phyloP scores from a whole-genome alignment of 2,888 invertebrate species.

The Pasiphila rectangulata region DNA sequence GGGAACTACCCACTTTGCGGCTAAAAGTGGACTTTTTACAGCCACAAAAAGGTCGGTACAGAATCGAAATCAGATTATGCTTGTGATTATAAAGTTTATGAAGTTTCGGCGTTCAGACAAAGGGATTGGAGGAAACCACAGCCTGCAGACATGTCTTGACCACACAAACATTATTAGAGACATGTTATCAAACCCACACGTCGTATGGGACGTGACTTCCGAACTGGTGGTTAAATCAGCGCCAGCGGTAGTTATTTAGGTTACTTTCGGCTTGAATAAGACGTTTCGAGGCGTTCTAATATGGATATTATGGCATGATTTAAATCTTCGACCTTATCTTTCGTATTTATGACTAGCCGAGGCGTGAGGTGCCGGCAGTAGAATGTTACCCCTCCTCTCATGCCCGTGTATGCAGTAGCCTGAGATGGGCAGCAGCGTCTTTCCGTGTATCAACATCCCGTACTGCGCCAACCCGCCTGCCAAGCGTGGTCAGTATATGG shows the following conservation, averaged over 20 bases:
- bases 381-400: too few species aligned
- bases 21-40: conserved; percentile 61
- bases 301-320: too few species aligned
- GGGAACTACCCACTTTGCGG: conserved; percentile 43
- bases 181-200: conserved; percentile 47
- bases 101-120: conserved; percentile 60
- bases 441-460: too few species aligned
- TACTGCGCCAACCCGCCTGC: too few species aligned
- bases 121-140: conserved; percentile 51
- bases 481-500: too few species aligned
- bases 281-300: not conserved
- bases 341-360: too few species aligned
- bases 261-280: conserved; percentile 23
- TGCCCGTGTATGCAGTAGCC: too few species aligned
- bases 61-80: conserved; percentile 73
- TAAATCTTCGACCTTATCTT: not conserved
- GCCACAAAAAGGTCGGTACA: conserved; percentile 65
- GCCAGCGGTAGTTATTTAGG: conserved; percentile 36
- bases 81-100: conserved; percentile 70
- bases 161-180: conserved; percentile 54
- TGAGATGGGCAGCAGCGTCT: too few species aligned
- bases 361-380: too few species aligned
- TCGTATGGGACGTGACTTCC: conserved; percentile 58
- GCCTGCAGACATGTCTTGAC: conserved; percentile 41
- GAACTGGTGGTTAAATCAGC: conserved; percentile 40